Base-by-base conservation (phyloP, 2,113 vertebrate genomes). In the Gnathonemus longibarbis region DNA sequence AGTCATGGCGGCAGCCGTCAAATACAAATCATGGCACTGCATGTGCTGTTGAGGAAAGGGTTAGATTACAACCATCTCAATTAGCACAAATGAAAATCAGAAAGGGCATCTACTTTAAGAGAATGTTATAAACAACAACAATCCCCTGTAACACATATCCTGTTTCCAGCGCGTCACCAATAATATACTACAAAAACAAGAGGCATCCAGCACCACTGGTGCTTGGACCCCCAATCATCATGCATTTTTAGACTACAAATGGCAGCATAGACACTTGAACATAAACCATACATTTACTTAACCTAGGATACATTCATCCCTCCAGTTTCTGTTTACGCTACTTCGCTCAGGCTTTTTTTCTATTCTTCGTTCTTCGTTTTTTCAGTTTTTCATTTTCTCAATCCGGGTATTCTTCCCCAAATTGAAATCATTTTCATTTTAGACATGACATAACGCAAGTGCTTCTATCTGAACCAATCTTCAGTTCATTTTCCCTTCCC, bases 221-320 rank as follows among this genome's bases (percentile, higher is more conserved):
- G 62, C 62, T 13, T 31, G 62, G 62, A 70, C n/a, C 62, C n/a
- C 62, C 27, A 27, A 95, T 94, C 96, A 95, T 97, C 97, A 98
- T 98, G 97, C 97, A 99, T 96, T 95, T 93, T 96, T 96, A 96
- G 96, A 95, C 97, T 95, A 97, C 95, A 97, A 94, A 93, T 95
- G 97, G 96, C 94, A 97, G 96, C 96, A 96, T 96, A 98, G 96
- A 97, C 96, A 98, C 96, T 96, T 92, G 96, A 97, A 98, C 97
- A 98, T 97, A 98, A 97, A 97, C 97, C 97, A 96, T 97, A 96
- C 97, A 96, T 98, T 98, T 98, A 98, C 97, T 98, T 98, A 98
- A 97, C 98, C 97, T 97, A 98, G 97, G 97, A 97, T 96, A 97
- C 97, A 98, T 98, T 98, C 98, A 98, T 97, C 98, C 98, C 98